Evolutionary conservation across 2,888 invertebrate genomes (phyloP), one percentile per base, ranked within the genome.

Genomic region (Acronicta psi): DNA sequence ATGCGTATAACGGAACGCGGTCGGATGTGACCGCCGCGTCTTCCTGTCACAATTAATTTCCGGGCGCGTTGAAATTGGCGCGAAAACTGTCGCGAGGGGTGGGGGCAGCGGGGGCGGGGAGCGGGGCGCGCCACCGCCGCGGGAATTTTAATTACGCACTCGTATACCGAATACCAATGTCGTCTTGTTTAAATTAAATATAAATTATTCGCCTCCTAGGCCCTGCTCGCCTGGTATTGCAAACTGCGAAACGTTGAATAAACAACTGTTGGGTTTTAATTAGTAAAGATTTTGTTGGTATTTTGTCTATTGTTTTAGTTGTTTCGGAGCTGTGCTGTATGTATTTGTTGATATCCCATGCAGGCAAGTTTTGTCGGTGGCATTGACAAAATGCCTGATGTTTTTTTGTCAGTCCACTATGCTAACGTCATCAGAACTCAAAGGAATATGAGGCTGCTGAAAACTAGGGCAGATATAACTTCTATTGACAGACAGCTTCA

Each of bases 11-110:
- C 90, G 91, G 91, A 89, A 89, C 88, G 89, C 86, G 84, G 84
- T 79, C 90, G 93, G 93, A 93, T 92, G 92, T 92, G 93, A 88
- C 92, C 92, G 88, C 88, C 88, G 90, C 94, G 91, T 94, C 94
- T 93, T 93, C 91, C 93, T 94, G 94, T 94, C 94, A 94, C 94
- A 92, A 94, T 94, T 93, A 94, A 94, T 94, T 94, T 94, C 94
- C 93, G 94, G 90, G 88, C 88, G 92, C 91, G 93, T 90, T 92
- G 94, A 93, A 94, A 94, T 94, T 94, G 94, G 94, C 94, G 94
- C 93, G 94, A 94, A 94, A 94, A 94, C 91, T 93, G 94, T 93
- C 92, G 93, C 90, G 87, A 83, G 84, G 71, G 84, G 81, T 69
- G 75, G 60, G 73, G 70, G 67, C 63, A 70, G 62, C n/a, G 75